These are phyloP conservation scores for Tetragonula carbonaria DNA, from an alignment of 2,888 invertebrate species.

Conservation along the genomic window DNA sequence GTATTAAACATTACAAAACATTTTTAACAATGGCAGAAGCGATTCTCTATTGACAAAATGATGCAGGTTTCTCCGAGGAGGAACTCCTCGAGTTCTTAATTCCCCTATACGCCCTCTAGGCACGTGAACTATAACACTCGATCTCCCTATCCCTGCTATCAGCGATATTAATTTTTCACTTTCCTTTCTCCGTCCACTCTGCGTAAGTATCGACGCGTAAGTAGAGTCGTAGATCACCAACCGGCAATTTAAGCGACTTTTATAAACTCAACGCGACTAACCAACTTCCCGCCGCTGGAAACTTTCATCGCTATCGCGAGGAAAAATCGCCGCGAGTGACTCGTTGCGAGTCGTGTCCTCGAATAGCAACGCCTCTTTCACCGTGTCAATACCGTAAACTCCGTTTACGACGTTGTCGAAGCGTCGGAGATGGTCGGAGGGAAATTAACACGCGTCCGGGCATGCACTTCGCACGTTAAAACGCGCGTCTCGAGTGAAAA, in stretches of 20 bases:
- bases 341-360: background rate
- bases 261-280: background rate
- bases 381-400: constrained; percentile 11
- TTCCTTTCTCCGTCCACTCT: background rate
- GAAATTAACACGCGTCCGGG: constrained; percentile 12
- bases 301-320: background rate
- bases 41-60: no score
- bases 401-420: background rate
- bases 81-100: no score
- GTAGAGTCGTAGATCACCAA: background rate
- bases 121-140: no score
- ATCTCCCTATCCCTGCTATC: background rate
- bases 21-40: no score
- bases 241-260: background rate
- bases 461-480: background rate
- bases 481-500: background rate
- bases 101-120: no score
- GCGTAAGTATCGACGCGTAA: background rate
- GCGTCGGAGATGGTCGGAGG: background rate
- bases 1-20: no score
- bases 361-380: background rate
- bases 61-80: no score
- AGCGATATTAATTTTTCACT: background rate
- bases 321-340: background rate
- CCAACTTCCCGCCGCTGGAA: background rate